Evolutionary conservation across 2,113 vertebrate species (phyloP), one percentile per base, ranked within the genome.

Genomic region (Hyperoodon ampullatus): DNA sequence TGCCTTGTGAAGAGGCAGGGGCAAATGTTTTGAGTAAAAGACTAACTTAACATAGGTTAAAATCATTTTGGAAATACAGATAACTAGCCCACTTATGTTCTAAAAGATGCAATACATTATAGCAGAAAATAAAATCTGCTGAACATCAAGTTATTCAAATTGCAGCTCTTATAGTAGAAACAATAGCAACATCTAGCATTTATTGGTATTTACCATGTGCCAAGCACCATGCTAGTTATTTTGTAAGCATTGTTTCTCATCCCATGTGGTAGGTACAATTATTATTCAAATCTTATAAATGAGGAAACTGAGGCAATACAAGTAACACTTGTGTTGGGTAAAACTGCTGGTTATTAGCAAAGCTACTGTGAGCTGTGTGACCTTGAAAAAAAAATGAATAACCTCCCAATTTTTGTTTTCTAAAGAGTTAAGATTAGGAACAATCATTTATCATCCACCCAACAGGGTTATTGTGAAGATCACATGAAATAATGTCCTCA

Each of bases 171-270:
- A 94, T 3, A 65, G 75, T 6, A 80, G 88, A 90, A 92, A 92
- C 35, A 94, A 93, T 1, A 93, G 35, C 50, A 90, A 90, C 2
- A 84, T 55, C 4, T 28, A 83, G 18, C 74, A 90, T 68, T 95
- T 97, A 92, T 2, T 87, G 60, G 47, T 94, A 88, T 87, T 94
- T 93, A 88, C 84, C 55, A 95, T 10, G 44, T 90, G 58, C 15
- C 88, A 80, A 68, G 50, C 30, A 88, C 33, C 39, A 89, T 74
- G 35, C 39, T 39, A 87, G 66, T 10, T 82, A 63, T 88, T 88
- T 94, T 63, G 63, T 84, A 97, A 91, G 61, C 30, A 95, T 78
- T 80, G 82, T 44, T 96, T 96, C 30, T 93, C 39, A 87, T 44
- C 3, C 50, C 50, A 35, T 68, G 74, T 94, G 33, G 26, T 61